Evolutionary conservation across 1,140 invertebrate genomes (phyloP).

Genomic region (Schlechtendalia chinensis): DNA sequence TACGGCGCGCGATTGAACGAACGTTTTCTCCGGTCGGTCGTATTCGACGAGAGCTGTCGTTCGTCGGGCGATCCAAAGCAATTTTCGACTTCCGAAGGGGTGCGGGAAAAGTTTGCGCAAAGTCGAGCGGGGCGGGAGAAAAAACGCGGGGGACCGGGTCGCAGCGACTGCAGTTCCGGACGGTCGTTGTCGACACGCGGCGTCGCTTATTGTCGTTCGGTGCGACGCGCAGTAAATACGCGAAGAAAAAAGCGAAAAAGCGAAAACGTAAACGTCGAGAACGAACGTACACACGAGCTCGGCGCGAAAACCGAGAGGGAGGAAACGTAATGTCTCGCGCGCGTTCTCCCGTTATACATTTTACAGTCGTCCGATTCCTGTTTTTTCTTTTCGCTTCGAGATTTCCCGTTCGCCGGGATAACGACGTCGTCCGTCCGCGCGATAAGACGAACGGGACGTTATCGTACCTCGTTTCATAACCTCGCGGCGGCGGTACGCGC

Average conservation of each 20-base stretch:
- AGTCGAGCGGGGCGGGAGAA: neutral
- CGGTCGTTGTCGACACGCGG: slow-evolving; percentile 40
- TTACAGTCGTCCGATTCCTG: too few relatives aligned
- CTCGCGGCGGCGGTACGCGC: too few relatives aligned
- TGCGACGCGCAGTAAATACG: neutral
- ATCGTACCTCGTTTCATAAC: too few relatives aligned
- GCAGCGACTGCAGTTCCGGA: neutral
- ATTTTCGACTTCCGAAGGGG: slow-evolving; percentile 13
- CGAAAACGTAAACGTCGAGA: neutral
- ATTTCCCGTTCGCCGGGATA: too few relatives aligned
- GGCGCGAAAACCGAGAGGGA: too few relatives aligned
- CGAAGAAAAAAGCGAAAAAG: neutral
- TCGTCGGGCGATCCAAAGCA: neutral
- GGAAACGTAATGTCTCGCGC: neutral
- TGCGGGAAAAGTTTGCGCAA: neutral
- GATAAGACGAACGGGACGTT: too few relatives aligned
- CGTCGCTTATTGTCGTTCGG: neutral
- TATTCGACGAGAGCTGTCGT: too few relatives aligned
- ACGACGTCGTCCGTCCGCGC: too few relatives aligned
- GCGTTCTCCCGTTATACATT: too few relatives aligned
- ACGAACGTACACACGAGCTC: neutral
- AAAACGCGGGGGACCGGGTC: neutral
- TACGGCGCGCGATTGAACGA: too few relatives aligned
- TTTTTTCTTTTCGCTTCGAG: too few relatives aligned
- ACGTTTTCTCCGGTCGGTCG: too few relatives aligned